phyloP scores from a whole-genome alignment of 2,113 vertebrate species.

The Bubo scandiacus region DNA sequence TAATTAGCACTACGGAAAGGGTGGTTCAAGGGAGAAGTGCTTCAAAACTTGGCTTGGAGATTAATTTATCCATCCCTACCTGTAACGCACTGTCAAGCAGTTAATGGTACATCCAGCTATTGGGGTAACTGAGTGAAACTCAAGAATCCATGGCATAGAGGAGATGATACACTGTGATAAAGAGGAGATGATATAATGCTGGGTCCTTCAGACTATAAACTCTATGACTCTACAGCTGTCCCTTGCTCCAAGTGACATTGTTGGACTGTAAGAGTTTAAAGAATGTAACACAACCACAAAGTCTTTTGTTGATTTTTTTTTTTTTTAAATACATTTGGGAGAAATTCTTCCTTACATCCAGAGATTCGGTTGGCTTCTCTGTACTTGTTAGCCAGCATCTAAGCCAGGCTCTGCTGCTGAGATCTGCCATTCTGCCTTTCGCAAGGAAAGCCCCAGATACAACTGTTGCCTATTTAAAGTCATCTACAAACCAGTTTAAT shows the following conservation, averaged over 20 bases:
- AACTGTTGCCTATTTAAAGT: constrained; percentile 41
- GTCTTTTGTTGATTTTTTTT: neutral
- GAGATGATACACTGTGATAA: neutral
- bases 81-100: neutral
- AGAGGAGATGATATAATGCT: neutral
- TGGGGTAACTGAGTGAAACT: neutral
- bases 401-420: neutral
- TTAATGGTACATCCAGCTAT: neutral
- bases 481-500: constrained; percentile 68
- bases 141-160: neutral
- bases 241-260: neutral
- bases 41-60: constrained; percentile 14
- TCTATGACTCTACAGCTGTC: neutral
- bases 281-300: neutral
- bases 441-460: constrained; percentile 6
- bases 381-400: neutral
- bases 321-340: neutral
- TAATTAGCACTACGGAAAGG: neutral
- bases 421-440: neutral
- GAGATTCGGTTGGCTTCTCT: neutral
- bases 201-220: neutral
- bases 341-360: neutral
- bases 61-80: neutral
- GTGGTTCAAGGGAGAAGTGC: constrained; percentile 5
- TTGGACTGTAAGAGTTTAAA: neutral